Conservation (phyloP, 2,113 vertebrate species). For the Gorsachius goisagi region DNA sequence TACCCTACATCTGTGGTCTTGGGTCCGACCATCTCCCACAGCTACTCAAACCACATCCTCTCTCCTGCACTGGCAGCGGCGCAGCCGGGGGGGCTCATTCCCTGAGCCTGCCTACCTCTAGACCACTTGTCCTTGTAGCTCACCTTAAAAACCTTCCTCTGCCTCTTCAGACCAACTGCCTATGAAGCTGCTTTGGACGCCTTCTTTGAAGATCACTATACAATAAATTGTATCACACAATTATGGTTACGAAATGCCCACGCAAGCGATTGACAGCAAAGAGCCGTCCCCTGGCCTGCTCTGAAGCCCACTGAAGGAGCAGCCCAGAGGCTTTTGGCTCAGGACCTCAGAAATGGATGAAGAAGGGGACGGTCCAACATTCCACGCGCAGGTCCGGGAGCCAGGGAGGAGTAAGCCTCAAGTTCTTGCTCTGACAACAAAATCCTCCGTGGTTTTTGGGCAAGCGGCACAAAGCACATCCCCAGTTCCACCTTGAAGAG, state of each 20-base stretch:
- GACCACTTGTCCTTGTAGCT: not conserved
- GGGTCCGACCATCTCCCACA: not conserved
- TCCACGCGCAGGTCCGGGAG: not conserved
- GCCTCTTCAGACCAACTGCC: not conserved
- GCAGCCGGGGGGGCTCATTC: not conserved
- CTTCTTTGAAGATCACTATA: not conserved
- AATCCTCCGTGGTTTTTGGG: not conserved
- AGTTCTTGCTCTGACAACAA: not conserved
- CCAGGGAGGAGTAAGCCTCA: not conserved
- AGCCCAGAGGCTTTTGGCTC: not conserved
- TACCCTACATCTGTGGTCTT: not conserved
- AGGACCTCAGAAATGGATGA: not conserved
- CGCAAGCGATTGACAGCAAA: not conserved
- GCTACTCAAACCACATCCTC: not conserved
- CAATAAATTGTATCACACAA: not conserved
- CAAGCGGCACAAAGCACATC: not conserved
- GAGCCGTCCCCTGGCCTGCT: not conserved
- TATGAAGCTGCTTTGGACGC: not conserved
- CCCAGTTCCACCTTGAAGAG: not conserved
- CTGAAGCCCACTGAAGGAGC: not conserved
- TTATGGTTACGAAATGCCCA: not conserved
- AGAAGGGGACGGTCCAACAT: not conserved
- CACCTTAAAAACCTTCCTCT: constrained; percentile 5
- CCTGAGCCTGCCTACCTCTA: not conserved
- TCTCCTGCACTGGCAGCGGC: not conserved